Evolutionary conservation across 2,888 invertebrate species (phyloP).

Genomic region (Gandaritis pyraliata): DNA sequence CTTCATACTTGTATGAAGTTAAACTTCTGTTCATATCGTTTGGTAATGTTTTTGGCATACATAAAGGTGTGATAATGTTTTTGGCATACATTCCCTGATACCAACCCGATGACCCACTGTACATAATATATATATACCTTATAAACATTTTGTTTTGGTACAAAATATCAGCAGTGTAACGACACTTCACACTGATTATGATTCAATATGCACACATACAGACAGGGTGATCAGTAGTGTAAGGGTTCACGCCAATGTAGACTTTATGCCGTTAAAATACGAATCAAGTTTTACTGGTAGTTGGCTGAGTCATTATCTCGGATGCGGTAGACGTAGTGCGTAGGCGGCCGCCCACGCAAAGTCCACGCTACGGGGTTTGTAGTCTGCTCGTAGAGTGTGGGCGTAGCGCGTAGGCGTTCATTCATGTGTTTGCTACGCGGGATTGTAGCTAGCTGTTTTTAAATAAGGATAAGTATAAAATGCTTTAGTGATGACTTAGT

Average conservation of each 20-base stretch:
- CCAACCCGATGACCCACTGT: no score
- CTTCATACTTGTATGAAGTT: no score
- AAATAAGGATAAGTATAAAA: no score
- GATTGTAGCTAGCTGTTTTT: background rate
- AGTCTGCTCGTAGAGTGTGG: slow-evolving; percentile 56
- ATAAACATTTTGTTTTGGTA: no score
- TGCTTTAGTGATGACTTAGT: no score
- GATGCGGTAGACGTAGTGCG: slow-evolving; percentile 31
- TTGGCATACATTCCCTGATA: no score
- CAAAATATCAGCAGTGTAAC: background rate
- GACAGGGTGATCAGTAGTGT: background rate
- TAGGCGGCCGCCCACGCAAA: slow-evolving; percentile 47
- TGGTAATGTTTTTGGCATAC: no score
- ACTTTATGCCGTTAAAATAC: slow-evolving; percentile 16
- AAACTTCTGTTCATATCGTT: no score
- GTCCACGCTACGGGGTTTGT: slow-evolving; percentile 37
- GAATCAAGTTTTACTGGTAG: slow-evolving; percentile 4
- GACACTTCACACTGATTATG: background rate
- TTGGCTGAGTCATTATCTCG: slow-evolving; percentile 30
- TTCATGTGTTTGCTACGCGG: slow-evolving; percentile 40
- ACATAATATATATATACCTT: no score
- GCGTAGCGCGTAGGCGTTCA: slow-evolving; percentile 59
- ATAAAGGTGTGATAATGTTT: no score
- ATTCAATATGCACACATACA: background rate
- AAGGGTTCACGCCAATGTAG: background rate